Evolutionary conservation across 2,797 vertebrate species (phyloP).

Genomic region (Darevskia mixta): DNA sequence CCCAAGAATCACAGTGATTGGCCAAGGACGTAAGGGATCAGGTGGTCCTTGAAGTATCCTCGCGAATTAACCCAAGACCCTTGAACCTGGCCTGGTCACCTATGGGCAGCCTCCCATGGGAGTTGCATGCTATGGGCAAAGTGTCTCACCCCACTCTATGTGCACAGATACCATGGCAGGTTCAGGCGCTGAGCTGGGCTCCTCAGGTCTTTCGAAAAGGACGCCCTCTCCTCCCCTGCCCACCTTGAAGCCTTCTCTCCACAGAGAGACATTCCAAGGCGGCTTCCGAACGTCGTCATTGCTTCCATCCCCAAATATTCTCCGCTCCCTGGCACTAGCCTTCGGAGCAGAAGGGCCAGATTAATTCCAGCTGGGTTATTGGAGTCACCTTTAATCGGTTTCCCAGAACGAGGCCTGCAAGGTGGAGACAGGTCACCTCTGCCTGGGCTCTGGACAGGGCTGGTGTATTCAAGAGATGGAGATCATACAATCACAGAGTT

Average conservation of each 20-base stretch:
- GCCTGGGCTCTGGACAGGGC: neutral
- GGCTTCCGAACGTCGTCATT: neutral
- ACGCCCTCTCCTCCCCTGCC: neutral
- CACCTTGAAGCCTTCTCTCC: neutral
- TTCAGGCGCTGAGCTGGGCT: no score
- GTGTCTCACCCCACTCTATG: no score
- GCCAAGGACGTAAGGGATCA: no score
- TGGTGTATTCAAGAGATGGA: no score
- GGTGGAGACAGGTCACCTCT: neutral
- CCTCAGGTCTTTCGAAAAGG: neutral
- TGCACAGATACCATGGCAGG: neutral
- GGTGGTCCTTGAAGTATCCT: no score
- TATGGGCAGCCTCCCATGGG: no score
- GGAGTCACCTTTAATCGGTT: neutral
- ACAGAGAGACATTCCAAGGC: neutral
- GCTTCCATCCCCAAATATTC: neutral
- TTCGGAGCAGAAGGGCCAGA: neutral
- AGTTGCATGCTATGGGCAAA: no score
- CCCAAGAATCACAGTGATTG: no score
- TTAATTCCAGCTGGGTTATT: accelerated
- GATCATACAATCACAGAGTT: no score
- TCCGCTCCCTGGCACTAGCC: neutral
- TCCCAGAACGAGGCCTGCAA: neutral
- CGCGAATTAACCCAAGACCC: no score
- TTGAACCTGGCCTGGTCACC: no score